Evolutionary conservation across 2,113 vertebrate species (phyloP).

Genomic region (Burhinus bistriatus): DNA sequence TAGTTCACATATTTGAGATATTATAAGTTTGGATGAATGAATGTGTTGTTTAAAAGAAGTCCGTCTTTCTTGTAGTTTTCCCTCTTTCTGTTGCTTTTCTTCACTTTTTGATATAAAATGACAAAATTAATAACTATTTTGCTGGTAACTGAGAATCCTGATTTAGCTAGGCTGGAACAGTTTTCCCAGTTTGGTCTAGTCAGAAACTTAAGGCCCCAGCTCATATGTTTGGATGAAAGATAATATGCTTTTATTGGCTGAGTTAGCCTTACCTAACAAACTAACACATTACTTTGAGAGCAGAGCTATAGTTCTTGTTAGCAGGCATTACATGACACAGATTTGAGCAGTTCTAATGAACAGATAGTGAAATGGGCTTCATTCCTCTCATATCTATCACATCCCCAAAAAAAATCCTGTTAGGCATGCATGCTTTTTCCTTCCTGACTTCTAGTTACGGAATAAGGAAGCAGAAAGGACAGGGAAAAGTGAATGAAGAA

Average conservation of each 20-base stretch:
- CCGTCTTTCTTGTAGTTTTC: not conserved
- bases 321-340: not conserved
- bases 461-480: not conserved
- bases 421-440: not conserved
- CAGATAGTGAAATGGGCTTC: not conserved
- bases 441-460: not conserved
- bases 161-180: not conserved
- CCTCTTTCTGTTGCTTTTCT: not conserved
- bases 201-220: not conserved
- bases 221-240: not conserved
- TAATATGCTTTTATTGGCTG: not conserved
- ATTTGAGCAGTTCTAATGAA: not conserved
- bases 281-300: not conserved
- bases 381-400: accelerated
- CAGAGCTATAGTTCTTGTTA: not conserved
- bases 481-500: not conserved
- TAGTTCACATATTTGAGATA: not conserved
- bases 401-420: not conserved
- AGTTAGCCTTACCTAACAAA: not conserved
- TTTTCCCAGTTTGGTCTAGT: not conserved
- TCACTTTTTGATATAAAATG: not conserved
- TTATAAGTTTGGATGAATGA: not conserved
- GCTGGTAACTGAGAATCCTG: not conserved
- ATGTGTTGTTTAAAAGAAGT: not conserved
- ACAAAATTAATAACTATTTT: not conserved